A percentile compares a stretch with the other conserved stretches of the same genome.
Conservation (phyloP, 2,113 vertebrate genomes). For the Lucifuga dentata region DNA sequence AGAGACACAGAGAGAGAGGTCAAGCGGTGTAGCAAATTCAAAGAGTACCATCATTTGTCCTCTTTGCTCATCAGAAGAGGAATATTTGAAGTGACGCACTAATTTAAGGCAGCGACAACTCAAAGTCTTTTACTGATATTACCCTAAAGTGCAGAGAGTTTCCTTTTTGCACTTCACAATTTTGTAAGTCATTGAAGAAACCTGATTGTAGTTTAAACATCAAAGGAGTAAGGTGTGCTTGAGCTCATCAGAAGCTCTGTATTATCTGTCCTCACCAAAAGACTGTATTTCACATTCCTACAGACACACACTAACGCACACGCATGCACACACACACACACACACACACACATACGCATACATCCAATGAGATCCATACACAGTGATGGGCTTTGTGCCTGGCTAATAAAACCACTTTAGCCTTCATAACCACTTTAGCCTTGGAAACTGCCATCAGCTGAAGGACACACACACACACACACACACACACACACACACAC, state of each 20-base stretch:
- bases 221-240: slow-evolving; percentile 50
- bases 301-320: slow-evolving; percentile 21
- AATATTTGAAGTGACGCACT: slow-evolving; percentile 69
- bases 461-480: slow-evolving; percentile 60
- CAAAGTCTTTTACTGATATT: slow-evolving; percentile 58
- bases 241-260: slow-evolving; percentile 11
- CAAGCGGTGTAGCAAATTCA: slow-evolving; percentile 25
- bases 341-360: slow-evolving; percentile 4
- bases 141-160: slow-evolving; percentile 23
- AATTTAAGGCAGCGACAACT: slow-evolving; percentile 69
- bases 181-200: slow-evolving; percentile 44
- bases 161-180: slow-evolving; percentile 28
- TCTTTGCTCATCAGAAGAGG: slow-evolving; percentile 39
- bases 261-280: slow-evolving; percentile 30
- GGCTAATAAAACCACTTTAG: slow-evolving; percentile 78
- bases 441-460: slow-evolving; percentile 69
- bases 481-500: slow-evolving; percentile 43
- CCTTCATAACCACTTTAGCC: slow-evolving; percentile 79
- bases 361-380: slow-evolving; percentile 41
- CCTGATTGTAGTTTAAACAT: slow-evolving; percentile 47
- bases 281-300: too few relatives aligned
- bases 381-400: slow-evolving; percentile 56
- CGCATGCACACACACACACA: slow-evolving; percentile 4
- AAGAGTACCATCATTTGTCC: slow-evolving; percentile 54
- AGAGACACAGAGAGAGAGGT: slow-evolving; percentile 21